Conservation (phyloP, 2,113 vertebrate species). For the Mesitornis unicolor region DNA sequence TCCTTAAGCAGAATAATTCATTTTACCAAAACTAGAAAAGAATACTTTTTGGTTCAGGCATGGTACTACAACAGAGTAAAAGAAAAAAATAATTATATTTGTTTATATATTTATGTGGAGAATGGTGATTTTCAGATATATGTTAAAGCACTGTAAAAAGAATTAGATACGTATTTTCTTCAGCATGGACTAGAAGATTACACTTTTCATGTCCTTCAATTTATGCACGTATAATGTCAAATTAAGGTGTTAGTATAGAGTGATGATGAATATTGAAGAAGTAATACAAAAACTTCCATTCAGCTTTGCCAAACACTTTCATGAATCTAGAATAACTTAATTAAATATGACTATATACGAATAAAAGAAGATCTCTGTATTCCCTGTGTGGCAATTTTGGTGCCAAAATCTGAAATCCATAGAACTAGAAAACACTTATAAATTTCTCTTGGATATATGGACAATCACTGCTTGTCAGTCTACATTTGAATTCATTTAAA, state of each 20-base stretch:
- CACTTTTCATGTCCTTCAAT: not conserved
- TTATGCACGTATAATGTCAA: not conserved
- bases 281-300: not conserved
- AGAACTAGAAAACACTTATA: not conserved
- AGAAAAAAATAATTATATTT: not conserved
- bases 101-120: not conserved
- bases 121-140: not conserved
- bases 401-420: not conserved
- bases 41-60: not conserved
- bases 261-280: not conserved
- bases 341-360: not conserved
- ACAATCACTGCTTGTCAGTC: not conserved
- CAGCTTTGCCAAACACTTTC: not conserved
- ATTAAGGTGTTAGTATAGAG: not conserved
- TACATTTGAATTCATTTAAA: not conserved
- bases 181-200: not conserved
- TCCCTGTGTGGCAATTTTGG: not conserved
- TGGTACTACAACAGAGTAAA: not conserved
- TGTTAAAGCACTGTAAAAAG: not conserved
- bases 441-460: not conserved
- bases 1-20: not conserved
- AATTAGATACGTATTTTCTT: not conserved
- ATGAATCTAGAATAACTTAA: not conserved
- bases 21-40: not conserved
- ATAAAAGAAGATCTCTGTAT: not conserved